These are phyloP conservation scores for Caenorhabditis sp. DNA, from an alignment of 2,888 invertebrate genomes.

Conservation along the genomic window DNA sequence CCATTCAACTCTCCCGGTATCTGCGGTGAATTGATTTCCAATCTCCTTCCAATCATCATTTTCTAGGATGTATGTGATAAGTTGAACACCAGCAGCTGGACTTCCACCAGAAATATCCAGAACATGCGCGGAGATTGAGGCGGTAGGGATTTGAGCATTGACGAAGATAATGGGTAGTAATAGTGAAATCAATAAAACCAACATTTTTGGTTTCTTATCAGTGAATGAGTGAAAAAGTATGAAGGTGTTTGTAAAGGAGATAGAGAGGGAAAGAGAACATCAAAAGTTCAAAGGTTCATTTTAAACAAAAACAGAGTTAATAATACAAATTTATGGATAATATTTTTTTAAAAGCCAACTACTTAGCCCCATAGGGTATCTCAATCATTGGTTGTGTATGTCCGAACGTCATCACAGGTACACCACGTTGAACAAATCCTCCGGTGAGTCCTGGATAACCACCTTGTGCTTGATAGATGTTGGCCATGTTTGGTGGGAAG, in stretches of 20 bases:
- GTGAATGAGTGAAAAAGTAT: not conserved
- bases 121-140: constrained; percentile 57
- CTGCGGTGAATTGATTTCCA: constrained; percentile 45
- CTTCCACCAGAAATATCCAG: constrained; percentile 58
- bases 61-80: constrained; percentile 45
- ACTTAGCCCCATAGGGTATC: constrained; percentile 15
- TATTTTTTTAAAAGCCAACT: not conserved
- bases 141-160: constrained; percentile 27
- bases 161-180: not conserved
- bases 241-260: too few relatives aligned
- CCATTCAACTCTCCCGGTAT: constrained; percentile 56
- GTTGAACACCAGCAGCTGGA: constrained; percentile 54
- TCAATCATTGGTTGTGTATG: constrained; percentile 35
- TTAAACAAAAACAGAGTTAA: too few relatives aligned
- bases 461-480: constrained; percentile 17
- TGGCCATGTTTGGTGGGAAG: constrained; percentile 23
- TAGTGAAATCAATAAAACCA: not conserved
- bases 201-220: not conserved
- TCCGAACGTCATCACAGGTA: constrained; percentile 22
- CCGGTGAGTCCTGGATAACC: constrained; percentile 20
- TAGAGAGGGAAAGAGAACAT: too few relatives aligned
- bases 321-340: too few relatives aligned
- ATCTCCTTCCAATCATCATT: constrained; percentile 44
- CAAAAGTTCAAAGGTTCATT: too few relatives aligned
- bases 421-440: constrained; percentile 33